Evolutionary conservation across 1,140 invertebrate genomes (phyloP).

Genomic region (Thaumatotibia leucotreta): DNA sequence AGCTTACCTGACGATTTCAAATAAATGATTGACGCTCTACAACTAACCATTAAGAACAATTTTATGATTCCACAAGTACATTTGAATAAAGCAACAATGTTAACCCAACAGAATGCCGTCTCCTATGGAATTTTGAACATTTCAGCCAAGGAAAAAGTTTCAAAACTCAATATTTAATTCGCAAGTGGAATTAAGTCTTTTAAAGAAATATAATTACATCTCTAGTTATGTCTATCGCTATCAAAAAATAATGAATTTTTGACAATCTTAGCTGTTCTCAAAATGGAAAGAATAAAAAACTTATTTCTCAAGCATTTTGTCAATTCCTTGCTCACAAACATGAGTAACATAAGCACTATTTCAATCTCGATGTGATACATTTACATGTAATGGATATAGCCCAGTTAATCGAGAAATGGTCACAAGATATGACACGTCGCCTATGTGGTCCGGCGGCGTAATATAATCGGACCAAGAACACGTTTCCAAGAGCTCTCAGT

Average conservation of each 20-base stretch:
- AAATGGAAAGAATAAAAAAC: too few relatives aligned
- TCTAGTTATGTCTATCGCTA: too few relatives aligned
- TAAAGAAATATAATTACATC: too few relatives aligned
- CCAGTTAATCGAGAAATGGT: conserved; percentile 8
- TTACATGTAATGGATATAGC: conserved; percentile 1
- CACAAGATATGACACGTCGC: not conserved
- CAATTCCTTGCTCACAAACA: not conserved
- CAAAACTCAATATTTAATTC: too few relatives aligned
- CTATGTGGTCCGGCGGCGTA: conserved; percentile 8
- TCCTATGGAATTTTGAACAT: too few relatives aligned
- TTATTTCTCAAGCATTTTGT: not conserved
- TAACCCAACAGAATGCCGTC: too few relatives aligned
- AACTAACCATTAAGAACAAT: not conserved
- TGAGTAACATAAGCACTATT: not conserved
- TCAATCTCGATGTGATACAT: not conserved
- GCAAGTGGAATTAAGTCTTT: too few relatives aligned
- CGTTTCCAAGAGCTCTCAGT: not conserved
- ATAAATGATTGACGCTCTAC: not conserved
- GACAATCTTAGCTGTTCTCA: too few relatives aligned
- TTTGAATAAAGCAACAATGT: too few relatives aligned
- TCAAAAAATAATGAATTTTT: too few relatives aligned
- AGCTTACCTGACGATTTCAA: not conserved
- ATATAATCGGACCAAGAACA: not conserved
- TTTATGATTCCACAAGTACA: not conserved
- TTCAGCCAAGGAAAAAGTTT: too few relatives aligned